Evolutionary conservation across 1,140 invertebrate genomes (phyloP).

Genomic region (Drosophila mojavensis): DNA sequence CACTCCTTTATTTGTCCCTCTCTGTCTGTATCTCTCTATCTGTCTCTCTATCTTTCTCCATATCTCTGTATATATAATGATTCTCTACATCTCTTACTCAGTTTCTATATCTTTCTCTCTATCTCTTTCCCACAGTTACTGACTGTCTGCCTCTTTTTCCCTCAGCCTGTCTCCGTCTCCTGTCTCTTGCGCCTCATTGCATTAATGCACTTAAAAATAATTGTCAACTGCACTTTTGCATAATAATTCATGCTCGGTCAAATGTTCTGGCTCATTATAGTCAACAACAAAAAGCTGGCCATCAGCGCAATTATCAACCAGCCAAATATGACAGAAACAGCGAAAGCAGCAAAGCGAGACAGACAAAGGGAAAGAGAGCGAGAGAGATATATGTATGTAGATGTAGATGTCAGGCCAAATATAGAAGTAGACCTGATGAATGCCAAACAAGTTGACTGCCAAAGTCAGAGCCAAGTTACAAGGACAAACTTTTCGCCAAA

Average conservation of each 20-base stretch:
- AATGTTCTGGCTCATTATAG: constrained; percentile 44
- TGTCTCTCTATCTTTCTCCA: no score
- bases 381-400: background rate
- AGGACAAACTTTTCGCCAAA: constrained; percentile 60
- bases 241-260: constrained; percentile 50
- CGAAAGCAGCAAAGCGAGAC: background rate
- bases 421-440: constrained; percentile 62
- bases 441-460: constrained; percentile 75
- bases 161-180: no score
- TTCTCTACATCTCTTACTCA: no score
- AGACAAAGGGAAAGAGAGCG: background rate
- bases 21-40: no score
- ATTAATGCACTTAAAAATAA: constrained; percentile 28
- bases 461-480: constrained; percentile 61
- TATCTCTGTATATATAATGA: no score
- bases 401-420: constrained; percentile 43
- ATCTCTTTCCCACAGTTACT: no score
- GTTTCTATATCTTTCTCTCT: no score
- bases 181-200: background rate
- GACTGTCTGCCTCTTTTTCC: no score
- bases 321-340: constrained; percentile 45
- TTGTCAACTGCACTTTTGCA: constrained; percentile 40
- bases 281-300: constrained; percentile 28
- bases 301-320: constrained; percentile 48
- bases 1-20: no score